phyloP scores from a whole-genome alignment of 2,797 vertebrate genomes.

The Triplophysa bombifrons region DNA sequence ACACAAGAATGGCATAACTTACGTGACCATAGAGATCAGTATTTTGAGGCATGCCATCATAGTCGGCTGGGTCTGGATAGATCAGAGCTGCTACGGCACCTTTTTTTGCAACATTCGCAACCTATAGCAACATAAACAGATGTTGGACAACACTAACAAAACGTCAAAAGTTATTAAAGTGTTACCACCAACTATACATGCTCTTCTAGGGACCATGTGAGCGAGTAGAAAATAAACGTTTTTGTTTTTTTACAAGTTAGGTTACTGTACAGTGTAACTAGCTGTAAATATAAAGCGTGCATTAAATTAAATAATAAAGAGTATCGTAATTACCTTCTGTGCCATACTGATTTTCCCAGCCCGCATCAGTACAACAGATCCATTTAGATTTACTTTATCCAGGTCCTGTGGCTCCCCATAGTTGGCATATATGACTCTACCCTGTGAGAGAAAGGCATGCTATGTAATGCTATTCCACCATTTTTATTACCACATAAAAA shows the following conservation, averaged over 20 bases:
- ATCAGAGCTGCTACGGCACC: slow-evolving; percentile 85
- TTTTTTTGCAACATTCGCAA: slow-evolving; percentile 78
- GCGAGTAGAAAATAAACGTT: too few relatives aligned
- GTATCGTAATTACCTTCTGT: slow-evolving; percentile 80
- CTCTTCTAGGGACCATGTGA: too few relatives aligned
- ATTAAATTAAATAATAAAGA: too few relatives aligned
- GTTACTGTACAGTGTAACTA: too few relatives aligned
- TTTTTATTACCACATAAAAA: too few relatives aligned
- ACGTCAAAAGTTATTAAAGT: too few relatives aligned
- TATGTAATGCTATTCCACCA: background rate
- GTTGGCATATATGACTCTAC: slow-evolving; percentile 83
- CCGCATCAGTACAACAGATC: slow-evolving; percentile 81
- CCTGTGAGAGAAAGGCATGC: slow-evolving; percentile 69
- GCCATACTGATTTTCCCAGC: slow-evolving; percentile 85
- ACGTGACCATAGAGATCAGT: slow-evolving; percentile 86
- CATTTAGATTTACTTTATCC: slow-evolving; percentile 64
- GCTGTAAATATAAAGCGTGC: too few relatives aligned
- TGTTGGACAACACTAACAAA: too few relatives aligned
- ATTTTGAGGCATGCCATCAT: background rate
- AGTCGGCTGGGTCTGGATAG: slow-evolving; percentile 75
- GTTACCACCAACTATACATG: too few relatives aligned
- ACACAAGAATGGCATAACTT: slow-evolving; percentile 63
- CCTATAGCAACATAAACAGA: slow-evolving; percentile 69
- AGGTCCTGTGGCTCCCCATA: slow-evolving; percentile 84
- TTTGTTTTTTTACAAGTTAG: too few relatives aligned